phyloP scores from a whole-genome alignment of 2,888 invertebrate genomes.

The Fragum fragum region DNA sequence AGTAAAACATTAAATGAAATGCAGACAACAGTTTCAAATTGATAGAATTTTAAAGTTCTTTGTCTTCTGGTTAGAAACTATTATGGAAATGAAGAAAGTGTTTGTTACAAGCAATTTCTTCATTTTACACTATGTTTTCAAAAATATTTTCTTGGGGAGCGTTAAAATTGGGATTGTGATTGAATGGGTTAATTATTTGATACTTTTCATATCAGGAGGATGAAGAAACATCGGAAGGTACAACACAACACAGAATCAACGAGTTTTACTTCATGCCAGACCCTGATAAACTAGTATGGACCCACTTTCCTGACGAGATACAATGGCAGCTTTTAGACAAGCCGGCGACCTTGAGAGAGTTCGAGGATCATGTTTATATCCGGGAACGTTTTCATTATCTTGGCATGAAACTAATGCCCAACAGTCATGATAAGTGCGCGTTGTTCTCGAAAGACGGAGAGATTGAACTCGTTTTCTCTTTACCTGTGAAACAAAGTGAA shows the following conservation, averaged over 20 bases:
- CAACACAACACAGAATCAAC: slow-evolving; percentile 83
- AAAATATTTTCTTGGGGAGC: too few relatives aligned
- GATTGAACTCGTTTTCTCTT: slow-evolving; percentile 77
- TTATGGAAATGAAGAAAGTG: too few relatives aligned
- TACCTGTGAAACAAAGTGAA: slow-evolving; percentile 74
- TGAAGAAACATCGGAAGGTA: slow-evolving; percentile 77
- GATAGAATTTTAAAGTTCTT: too few relatives aligned
- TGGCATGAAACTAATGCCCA: slow-evolving; percentile 72
- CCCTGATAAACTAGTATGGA: slow-evolving; percentile 83
- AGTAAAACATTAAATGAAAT: too few relatives aligned
- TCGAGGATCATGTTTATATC: slow-evolving; percentile 82
- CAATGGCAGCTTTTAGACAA: slow-evolving; percentile 83
- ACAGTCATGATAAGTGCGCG: slow-evolving; percentile 75
- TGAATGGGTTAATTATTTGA: too few relatives aligned
- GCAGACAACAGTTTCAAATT: too few relatives aligned
- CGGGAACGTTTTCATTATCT: slow-evolving; percentile 83
- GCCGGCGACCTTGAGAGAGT: slow-evolving; percentile 76
- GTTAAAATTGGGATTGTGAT: too few relatives aligned
- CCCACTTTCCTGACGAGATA: slow-evolving; percentile 83
- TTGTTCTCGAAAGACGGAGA: slow-evolving; percentile 79
- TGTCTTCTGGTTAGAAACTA: too few relatives aligned
- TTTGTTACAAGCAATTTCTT: too few relatives aligned
- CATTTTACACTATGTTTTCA: too few relatives aligned
- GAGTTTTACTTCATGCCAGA: slow-evolving; percentile 86
- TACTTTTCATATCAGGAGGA: slow-evolving; percentile 65